phyloP scores from a whole-genome alignment of 2,888 invertebrate species.

The Tipula confusa region DNA sequence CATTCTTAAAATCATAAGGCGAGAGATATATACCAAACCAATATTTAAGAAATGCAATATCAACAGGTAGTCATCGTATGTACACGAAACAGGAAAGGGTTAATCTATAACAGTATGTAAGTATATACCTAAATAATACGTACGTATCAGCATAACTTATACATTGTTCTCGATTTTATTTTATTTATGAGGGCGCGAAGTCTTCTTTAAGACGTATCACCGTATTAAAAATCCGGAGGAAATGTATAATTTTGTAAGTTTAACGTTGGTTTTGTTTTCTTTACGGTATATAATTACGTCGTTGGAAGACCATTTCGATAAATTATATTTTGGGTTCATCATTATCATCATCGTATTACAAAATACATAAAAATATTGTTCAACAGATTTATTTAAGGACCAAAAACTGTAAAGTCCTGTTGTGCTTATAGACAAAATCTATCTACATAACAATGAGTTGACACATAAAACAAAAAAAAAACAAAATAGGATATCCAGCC shows the following conservation, averaged over 20 bases:
- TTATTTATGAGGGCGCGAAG: not conserved
- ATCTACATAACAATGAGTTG: not conserved
- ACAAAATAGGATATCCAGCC: not conserved
- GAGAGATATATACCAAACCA: not conserved
- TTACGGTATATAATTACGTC: constrained; percentile 9
- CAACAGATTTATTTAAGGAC: not conserved
- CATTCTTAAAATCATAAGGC: not conserved
- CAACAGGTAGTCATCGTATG: not conserved
- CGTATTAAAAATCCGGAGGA: not conserved
- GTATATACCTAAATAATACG: not conserved
- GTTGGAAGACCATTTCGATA: not conserved
- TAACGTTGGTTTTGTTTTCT: not conserved
- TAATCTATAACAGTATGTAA: not conserved
- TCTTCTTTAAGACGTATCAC: not conserved
- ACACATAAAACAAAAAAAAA: not conserved
- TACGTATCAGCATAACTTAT: not conserved
- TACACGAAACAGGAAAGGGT: not conserved
- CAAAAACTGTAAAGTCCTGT: constrained; percentile 3
- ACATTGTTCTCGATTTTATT: not conserved
- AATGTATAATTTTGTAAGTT: not conserved
- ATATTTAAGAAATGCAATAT: not conserved
- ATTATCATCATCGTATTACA: not conserved
- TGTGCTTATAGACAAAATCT: not conserved
- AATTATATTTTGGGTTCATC: not conserved
- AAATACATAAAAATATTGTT: not conserved